Conservation (phyloP, 2,113 vertebrate species). For the Sturnira hondurensis region DNA sequence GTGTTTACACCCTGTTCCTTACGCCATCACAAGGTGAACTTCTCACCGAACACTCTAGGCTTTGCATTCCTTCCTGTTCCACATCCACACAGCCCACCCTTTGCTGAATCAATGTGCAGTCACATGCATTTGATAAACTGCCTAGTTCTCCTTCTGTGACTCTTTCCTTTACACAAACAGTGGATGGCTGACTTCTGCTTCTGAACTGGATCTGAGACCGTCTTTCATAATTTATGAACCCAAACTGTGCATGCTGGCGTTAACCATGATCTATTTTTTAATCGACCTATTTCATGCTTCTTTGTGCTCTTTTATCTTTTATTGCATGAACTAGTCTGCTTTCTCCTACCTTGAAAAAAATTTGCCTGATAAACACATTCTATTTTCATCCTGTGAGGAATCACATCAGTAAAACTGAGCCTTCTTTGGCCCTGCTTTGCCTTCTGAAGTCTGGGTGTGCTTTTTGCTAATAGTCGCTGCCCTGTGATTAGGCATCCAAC, state of each 20-base stretch:
- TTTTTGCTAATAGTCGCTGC: background rate
- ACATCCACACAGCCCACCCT: background rate
- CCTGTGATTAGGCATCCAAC: accelerated
- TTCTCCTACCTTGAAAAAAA: background rate
- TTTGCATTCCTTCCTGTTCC: background rate
- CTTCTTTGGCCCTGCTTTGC: background rate
- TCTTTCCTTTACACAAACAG: background rate
- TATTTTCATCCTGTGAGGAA: background rate
- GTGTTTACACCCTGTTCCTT: background rate
- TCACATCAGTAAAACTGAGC: background rate
- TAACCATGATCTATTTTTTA: background rate
- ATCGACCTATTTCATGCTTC: background rate
- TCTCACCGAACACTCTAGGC: background rate
- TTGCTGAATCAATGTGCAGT: background rate
- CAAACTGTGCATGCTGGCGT: background rate
- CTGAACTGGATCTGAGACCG: background rate
- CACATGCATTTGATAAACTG: background rate
- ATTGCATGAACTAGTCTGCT: background rate
- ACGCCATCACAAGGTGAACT: background rate
- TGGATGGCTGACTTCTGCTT: background rate
- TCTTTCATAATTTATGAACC: background rate
- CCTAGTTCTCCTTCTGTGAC: background rate
- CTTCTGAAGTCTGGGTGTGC: background rate
- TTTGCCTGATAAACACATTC: background rate
- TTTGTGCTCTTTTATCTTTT: background rate